Base-by-base conservation (phyloP, 1,140 invertebrate genomes). In the Drosophila ficusphila region DNA sequence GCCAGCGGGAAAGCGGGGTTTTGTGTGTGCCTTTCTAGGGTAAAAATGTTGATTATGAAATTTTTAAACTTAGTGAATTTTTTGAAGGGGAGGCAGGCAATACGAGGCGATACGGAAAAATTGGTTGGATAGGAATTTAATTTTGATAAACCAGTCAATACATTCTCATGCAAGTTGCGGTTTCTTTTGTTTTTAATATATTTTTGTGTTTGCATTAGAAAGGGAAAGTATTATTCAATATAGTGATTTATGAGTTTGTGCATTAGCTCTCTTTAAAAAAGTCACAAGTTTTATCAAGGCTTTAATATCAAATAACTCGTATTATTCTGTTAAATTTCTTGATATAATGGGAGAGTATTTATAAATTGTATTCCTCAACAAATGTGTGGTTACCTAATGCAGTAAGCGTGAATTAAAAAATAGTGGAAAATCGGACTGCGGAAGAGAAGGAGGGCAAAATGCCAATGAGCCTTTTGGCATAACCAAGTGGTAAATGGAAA, bases 11-110 rank as follows among this genome's bases (percentile, higher is more conserved):
- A 18, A 14, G 54, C 9, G 34, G 31, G n/a, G n/a, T n/a, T n/a
- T n/a, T 39, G 23, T 68, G 27, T 39, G 47, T 36, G 39, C 41
- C 8, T 29, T 39, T 69, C 39, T 36, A 38, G 53, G 33, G 54
- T 60, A 61, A 65, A 48, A 58, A 72, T 76, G 41, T 81, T 60
- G 71, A 72, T 81, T 81, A 81, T 81, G 39, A 72, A 76, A 81
- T 81, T 71, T 65, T 76, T 71, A 19, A 51, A 51, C 19, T 19
- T 16, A 8, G 19, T 19, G 14, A 65, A 49, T 21, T 25, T 25
- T 42, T 21, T 12, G 36, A 33, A 19, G 14, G 19, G 4, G 48
- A 19, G 14, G 19, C 2, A 31, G 27, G 42, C 29, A 47, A 4
- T 3, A 3, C 12, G 12, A 21, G 34, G 12, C 18, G 21, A 34